These are phyloP conservation scores for Argopecten irradians DNA, from an alignment of 1,140 invertebrate genomes.

Conservation along the genomic window DNA sequence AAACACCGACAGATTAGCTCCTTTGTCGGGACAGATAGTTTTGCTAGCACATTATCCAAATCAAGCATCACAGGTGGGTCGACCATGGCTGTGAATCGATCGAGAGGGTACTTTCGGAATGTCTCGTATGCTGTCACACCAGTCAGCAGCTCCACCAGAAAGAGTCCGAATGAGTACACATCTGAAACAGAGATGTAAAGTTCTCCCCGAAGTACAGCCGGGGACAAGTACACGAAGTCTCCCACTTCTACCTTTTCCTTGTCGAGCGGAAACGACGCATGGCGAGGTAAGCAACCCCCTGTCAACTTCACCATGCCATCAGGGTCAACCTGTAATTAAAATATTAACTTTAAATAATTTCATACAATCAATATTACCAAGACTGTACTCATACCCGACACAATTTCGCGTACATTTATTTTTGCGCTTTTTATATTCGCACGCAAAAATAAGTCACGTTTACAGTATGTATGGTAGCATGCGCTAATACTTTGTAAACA, in stretches of 20 bases:
- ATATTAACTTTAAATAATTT: neutral
- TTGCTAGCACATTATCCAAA: neutral
- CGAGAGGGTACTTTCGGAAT: slow-evolving; percentile 46
- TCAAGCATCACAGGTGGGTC: slow-evolving; percentile 54
- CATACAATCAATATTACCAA: no score
- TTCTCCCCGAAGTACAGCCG: slow-evolving; percentile 59
- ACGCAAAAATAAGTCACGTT: no score
- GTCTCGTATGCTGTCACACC: slow-evolving; percentile 43
- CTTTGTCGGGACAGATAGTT: slow-evolving; percentile 26
- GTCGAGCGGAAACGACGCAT: slow-evolving; percentile 50
- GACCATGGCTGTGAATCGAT: slow-evolving; percentile 47
- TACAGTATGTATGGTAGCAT: no score
- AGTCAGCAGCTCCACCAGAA: slow-evolving; percentile 58
- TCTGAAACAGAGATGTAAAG: slow-evolving; percentile 57
- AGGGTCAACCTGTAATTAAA: slow-evolving; percentile 44
- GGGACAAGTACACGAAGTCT: slow-evolving; percentile 59
- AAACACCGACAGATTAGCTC: slow-evolving; percentile 43
- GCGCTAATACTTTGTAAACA: no score
- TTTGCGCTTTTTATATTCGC: no score
- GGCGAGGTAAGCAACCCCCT: slow-evolving; percentile 55
- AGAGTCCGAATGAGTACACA: slow-evolving; percentile 61
- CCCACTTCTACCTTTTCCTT: slow-evolving; percentile 34
- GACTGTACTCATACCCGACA: no score
- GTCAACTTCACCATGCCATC: slow-evolving; percentile 55
- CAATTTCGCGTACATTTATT: no score